Base-by-base conservation (phyloP, 2,888 invertebrate genomes). In the Copidosoma aretas region DNA sequence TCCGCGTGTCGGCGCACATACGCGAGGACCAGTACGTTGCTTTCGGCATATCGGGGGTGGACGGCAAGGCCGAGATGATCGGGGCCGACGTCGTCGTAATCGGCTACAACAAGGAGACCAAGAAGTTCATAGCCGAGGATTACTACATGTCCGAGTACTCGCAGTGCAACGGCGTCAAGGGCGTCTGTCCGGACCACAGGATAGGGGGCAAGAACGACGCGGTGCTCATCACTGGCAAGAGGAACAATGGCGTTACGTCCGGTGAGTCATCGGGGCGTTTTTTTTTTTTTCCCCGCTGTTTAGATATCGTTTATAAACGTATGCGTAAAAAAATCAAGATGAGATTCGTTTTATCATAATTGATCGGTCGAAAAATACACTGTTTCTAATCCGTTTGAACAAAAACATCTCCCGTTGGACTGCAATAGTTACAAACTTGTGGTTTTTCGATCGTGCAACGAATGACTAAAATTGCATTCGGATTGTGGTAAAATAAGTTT, bases 51-150 rank as follows among this genome's bases (percentile, higher is more conserved):
- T 94, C 94, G 1, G 95, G 94, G 0, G 89, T 89, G 51, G 90
- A 91, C 77, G 91, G 91, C 17, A 85, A 87, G 43, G 85, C 92
- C 0, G 90, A 91, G 81, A 94, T 94, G 94, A 84, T 85, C 56
- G 94, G 93, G 14, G 91, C 91, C 0, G 95, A 96, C 78, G 92
- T 95, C 5, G 91, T 91, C 0, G 93, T 96, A 1, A 92, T 92
- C 2, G 94, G 90, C 78, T 91, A 90, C 80, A 89, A 91, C 77
- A 86, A 81, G 32, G 84, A 80, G 8, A 84, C 85, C 8, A 87
- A 85, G 75, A 85, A 86, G 32, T 95, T 93, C 67, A 88, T 90
- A 62, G 94, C 93, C 1, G 89, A 91, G 15, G 96, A 96, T 84
- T 96, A 95, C 83, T 92, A 90, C 78, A 91, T 96, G 83, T 91